Evolutionary conservation across 2,888 invertebrate genomes (phyloP), one percentile per base, ranked within the genome.

Genomic region (Drosophila incognita): DNA sequence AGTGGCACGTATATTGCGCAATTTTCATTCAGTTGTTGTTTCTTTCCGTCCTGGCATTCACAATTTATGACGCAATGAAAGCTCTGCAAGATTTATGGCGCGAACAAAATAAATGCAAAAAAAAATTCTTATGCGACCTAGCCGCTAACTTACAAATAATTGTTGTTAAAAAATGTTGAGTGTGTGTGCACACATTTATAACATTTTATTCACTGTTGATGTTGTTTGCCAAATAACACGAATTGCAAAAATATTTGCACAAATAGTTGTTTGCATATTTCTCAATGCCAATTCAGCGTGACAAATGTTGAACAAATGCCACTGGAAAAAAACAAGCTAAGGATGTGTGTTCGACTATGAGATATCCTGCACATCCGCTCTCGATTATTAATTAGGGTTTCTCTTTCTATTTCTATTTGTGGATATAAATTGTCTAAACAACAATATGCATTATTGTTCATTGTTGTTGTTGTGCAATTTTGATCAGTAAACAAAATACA

Each of bases 61-160:
- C 68, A 87, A 83, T 83, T 87, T 82, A 83, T 83, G 87, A 84
- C 68, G 79, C 79, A 79, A 76, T 87, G 87, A 83, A 83, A 87
- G 87, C 87, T 66, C 85, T 78, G 76, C 79, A 84, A 83, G 87
- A 82, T 82, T 86, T 87, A 83, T 87, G 69, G 79, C 60, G 79
- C 52, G 66, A 74, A 74, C 66, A 74, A 69, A 70, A 66, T 31
- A 65, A 57, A 66, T 54, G 51, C 24, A 24, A 15, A 18, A 54
- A 15, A 27, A 56, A n/a, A 21, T 36, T 35, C 15, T 48, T 56
- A 60, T 7, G 2, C 11, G 10, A 2, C 36, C 18, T 18, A 40
- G 64, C 74, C 81, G 86, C 82, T 83, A 82, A 82, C 87, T 77
- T 74, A 69, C 74, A 87, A 81, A 82, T 83, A 84, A 83, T 83